Percentiles rank a stretch among this genome's conserved stretches.
Conservation (phyloP, 30 jellyfish, hydroid and myxozoan genomes). For the Pseudorhiza aurosa region DNA sequence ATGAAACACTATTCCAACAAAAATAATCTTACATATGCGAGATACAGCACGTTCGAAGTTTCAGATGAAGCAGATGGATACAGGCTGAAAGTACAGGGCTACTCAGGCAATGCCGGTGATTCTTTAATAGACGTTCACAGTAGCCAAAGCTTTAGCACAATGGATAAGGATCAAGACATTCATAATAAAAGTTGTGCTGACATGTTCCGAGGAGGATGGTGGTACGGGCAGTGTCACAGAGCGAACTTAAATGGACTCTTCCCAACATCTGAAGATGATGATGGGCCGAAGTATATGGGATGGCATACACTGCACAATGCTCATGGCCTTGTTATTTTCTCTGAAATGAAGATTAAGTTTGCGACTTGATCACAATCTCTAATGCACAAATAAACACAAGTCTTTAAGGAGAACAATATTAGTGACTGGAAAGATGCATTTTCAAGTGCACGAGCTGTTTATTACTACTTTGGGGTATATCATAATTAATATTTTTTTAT, state of each 20-base stretch:
- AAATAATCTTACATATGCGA: conserved; percentile 7
- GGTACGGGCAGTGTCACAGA: neutral
- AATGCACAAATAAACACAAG: no score
- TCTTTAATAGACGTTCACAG: neutral
- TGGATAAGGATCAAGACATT: neutral
- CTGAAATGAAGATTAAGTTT: neutral
- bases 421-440: no score
- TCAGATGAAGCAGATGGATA: conserved; percentile 31
- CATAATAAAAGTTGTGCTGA: neutral
- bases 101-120: conserved; percentile 39
- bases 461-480: no score
- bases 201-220: neutral
- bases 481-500: no score
- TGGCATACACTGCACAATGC: neutral
- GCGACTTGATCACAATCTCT: no score
- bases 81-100: conserved; percentile 1
- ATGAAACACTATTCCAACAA: neutral
- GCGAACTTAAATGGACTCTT: conserved; percentile 5
- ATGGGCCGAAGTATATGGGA: neutral
- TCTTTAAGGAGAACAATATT: no score
- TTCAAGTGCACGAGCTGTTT: no score
- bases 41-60: conserved; percentile 2
- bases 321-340: neutral
- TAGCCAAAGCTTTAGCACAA: neutral
- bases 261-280: neutral